A percentile compares a stretch with the other conserved stretches of the same genome.
phyloP scores from a whole-genome alignment of 2,113 vertebrate species.

The Alethe castanea region DNA sequence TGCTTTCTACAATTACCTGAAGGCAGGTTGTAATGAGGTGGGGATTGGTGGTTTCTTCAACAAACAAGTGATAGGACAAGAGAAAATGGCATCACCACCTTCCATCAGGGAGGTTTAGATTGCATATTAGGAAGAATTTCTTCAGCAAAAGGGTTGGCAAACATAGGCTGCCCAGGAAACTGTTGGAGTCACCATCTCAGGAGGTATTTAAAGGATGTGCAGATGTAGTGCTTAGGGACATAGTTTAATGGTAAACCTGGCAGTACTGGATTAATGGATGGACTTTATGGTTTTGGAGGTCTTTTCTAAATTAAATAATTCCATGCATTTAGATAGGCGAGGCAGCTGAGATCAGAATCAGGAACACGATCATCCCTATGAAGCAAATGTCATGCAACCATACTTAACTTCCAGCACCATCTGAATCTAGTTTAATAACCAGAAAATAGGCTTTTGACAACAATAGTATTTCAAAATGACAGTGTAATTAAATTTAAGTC shows the following conservation, averaged over 20 bases:
- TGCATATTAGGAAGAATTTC: not conserved
- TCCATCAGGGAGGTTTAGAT: rapidly evolving
- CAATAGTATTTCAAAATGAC: constrained; percentile 59
- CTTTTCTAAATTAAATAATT: not conserved
- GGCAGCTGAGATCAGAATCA: not conserved
- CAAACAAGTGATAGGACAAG: not conserved
- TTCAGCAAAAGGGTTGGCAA: not conserved
- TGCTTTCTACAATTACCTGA: not conserved
- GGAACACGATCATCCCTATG: not conserved
- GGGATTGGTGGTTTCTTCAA: not conserved
- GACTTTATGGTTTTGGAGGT: not conserved
- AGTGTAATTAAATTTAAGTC: constrained; percentile 70
- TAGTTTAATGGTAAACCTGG: not conserved
- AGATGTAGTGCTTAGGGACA: not conserved
- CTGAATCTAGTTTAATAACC: constrained; percentile 52
- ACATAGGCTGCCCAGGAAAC: not conserved
- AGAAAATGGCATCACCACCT: not conserved
- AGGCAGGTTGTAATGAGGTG: not conserved
- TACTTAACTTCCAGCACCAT: constrained; percentile 25
- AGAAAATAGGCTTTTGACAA: constrained; percentile 66
- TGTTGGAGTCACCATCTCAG: not conserved
- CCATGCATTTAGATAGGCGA: not conserved
- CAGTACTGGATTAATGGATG: not conserved
- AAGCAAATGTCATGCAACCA: not conserved
- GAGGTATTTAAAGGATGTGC: not conserved